A percentile compares a stretch with the other conserved stretches of the same genome.
phyloP scores from a whole-genome alignment of 2,113 vertebrate genomes.

The Plotosus lineatus region DNA sequence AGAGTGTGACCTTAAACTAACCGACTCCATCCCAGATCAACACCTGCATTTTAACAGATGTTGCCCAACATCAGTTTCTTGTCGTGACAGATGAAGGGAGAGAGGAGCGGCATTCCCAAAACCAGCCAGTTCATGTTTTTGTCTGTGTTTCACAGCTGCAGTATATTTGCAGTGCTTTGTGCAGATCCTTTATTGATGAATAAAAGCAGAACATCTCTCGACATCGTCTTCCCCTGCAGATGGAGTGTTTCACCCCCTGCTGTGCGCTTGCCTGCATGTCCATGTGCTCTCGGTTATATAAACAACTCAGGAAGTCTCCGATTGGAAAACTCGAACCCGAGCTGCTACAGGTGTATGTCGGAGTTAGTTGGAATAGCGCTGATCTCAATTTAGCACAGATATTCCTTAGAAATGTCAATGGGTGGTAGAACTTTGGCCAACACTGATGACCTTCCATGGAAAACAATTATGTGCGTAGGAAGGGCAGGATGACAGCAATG shows the following conservation, averaged over 20 bases:
- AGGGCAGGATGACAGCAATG: background rate
- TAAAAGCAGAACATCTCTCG: slow-evolving; percentile 7
- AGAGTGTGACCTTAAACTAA: background rate
- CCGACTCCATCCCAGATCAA: too few species aligned
- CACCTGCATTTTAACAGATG: background rate
- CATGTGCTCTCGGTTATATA: slow-evolving; percentile 39
- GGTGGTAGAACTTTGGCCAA: background rate
- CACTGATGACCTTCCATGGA: background rate
- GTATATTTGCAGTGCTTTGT: background rate
- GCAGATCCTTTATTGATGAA: background rate
- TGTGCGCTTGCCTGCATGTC: background rate
- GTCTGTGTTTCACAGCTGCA: slow-evolving; percentile 10
- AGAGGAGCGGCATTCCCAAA: background rate
- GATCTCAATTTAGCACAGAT: slow-evolving; percentile 28
- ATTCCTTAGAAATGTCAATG: slow-evolving; percentile 22
- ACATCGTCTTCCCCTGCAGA: background rate
- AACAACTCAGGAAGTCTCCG: background rate
- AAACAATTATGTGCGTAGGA: background rate
- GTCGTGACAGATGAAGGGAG: background rate
- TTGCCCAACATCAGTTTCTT: background rate
- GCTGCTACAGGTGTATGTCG: background rate
- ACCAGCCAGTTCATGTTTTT: background rate
- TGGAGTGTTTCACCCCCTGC: slow-evolving; percentile 1
- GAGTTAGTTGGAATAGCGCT: background rate
- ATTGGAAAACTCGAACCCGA: slow-evolving; percentile 10